Base-by-base conservation (phyloP, 2,113 vertebrate genomes). In the Leptodactylus fuscus region DNA sequence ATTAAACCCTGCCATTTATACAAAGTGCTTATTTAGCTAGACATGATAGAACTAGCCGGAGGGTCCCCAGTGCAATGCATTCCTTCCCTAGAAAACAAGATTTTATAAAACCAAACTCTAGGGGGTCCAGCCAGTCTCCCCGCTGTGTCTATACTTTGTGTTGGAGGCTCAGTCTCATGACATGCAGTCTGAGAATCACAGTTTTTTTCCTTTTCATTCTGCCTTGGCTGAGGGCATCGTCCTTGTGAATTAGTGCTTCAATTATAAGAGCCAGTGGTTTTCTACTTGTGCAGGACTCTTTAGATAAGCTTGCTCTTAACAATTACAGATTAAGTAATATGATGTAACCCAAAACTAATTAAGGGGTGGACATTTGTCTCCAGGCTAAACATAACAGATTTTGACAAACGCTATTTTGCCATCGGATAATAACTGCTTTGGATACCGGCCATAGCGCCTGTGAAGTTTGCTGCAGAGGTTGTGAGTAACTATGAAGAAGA, bases 291-390 rank as follows among this genome's bases (percentile, higher is more conserved):
- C 13, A 9, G n/a, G 38, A 58, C 38, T 3, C 34, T 83, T 60
- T 58, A 48, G 82, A 60, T 75, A 46, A 75, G 24, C 51, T 62
- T 53, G 15, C 69, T 62, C 32, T 83, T 75, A 75, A 4, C 53
- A 83, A 83, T 83, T 75, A 75, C 51, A 75, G 70, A 76, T 34
- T 32, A 75, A 75, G 70, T 62, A 60, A 81, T 67, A 49, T 49
- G 27, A 81, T 81, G 41, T 65, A 65, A 81, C 58, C 79, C 58
- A 48, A 81, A 81, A 81, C 58, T 81, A 67, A 83, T 83, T 83
- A 83, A 60, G 34, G 18, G 53, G n/a, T 60, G 82, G 53, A 75
- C 36, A 76, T 75, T 48, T 75, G 38, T 75, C 81, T 58, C 53
- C 34, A 29, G 15, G 70, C 51, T 74, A 73, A 74, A 74, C 49